Conservation (phyloP, 2,888 invertebrate genomes). For the Drosophila stalkeri region DNA sequence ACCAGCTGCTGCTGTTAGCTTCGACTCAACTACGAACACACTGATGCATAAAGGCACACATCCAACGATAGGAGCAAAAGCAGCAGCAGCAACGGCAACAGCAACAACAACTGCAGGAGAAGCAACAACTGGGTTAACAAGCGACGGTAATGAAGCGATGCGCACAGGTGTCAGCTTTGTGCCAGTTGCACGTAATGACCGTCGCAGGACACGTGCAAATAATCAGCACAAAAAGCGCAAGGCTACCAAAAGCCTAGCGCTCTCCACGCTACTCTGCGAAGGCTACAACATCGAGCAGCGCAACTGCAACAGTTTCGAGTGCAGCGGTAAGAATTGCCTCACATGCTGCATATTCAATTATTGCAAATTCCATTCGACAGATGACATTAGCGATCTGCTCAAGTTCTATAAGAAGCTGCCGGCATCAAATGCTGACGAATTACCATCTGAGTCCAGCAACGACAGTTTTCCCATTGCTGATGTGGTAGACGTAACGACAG, state of each 20-base stretch:
- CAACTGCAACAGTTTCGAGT: conserved; percentile 85
- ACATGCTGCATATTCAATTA: background rate
- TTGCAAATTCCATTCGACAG: conserved; percentile 55
- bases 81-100: conserved; percentile 6
- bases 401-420: conserved; percentile 84
- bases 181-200: conserved; percentile 59
- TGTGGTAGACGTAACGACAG: conserved; percentile 51
- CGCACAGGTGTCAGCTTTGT: conserved; percentile 70
- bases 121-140: conserved; percentile 52
- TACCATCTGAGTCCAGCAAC: conserved; percentile 20
- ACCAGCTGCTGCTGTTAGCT: conserved; percentile 22
- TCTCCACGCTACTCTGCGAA: conserved; percentile 84
- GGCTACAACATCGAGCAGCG: conserved; percentile 85
- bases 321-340: conserved; percentile 79
- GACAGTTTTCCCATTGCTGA: conserved; percentile 33
- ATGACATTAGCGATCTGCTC: conserved; percentile 84
- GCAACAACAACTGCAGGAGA: too few relatives aligned
- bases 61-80: conserved; percentile 22
- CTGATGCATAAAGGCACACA: conserved; percentile 57
- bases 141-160: conserved; percentile 55
- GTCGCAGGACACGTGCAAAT: conserved; percentile 53
- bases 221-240: conserved; percentile 75
- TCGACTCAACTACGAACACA: conserved; percentile 31
- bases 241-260: conserved; percentile 77
- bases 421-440: conserved; percentile 70